phyloP scores from a whole-genome alignment of 1,140 invertebrate species.

The Leptonema lineaticorne region DNA sequence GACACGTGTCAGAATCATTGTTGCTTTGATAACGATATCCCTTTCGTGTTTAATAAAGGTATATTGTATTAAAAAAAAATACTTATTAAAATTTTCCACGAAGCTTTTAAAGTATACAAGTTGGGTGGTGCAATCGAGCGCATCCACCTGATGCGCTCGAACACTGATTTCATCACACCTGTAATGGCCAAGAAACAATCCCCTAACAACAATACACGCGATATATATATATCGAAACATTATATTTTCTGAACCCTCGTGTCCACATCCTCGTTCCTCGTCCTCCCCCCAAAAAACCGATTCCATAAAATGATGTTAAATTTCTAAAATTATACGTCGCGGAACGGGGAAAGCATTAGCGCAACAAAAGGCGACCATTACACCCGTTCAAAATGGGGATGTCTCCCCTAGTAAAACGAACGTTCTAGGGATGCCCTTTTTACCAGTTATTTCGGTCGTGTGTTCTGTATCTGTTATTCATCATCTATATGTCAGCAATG shows the following conservation, averaged over 20 bases:
- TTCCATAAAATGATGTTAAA: slow-evolving; percentile 40
- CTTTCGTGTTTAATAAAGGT: too few relatives aligned
- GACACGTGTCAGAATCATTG: too few relatives aligned
- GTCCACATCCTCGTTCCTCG: neutral
- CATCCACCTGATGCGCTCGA: slow-evolving; percentile 22
- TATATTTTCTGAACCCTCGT: neutral
- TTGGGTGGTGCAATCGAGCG: slow-evolving; percentile 9
- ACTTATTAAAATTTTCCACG: neutral
- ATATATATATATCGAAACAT: neutral
- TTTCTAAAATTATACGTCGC: slow-evolving; percentile 41
- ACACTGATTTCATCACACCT: slow-evolving; percentile 29
- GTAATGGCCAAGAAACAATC: slow-evolving; percentile 18
- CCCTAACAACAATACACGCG: neutral
- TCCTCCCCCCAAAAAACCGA: slow-evolving; percentile 15
- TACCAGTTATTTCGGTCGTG: slow-evolving; percentile 28
- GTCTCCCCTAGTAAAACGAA: slow-evolving; percentile 28
- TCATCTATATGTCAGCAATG: neutral
- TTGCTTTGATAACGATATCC: too few relatives aligned
- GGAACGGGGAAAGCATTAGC: slow-evolving; percentile 37
- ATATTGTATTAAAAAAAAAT: too few relatives aligned
- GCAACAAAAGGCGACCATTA: slow-evolving; percentile 43
- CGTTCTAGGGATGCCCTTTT: slow-evolving; percentile 36
- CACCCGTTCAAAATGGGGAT: slow-evolving; percentile 34
- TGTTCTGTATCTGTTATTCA: slow-evolving; percentile 17
- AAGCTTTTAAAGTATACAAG: slow-evolving; percentile 2